Evolutionary conservation across 2,797 vertebrate species (phyloP).

Genomic region (Lemur catta): DNA sequence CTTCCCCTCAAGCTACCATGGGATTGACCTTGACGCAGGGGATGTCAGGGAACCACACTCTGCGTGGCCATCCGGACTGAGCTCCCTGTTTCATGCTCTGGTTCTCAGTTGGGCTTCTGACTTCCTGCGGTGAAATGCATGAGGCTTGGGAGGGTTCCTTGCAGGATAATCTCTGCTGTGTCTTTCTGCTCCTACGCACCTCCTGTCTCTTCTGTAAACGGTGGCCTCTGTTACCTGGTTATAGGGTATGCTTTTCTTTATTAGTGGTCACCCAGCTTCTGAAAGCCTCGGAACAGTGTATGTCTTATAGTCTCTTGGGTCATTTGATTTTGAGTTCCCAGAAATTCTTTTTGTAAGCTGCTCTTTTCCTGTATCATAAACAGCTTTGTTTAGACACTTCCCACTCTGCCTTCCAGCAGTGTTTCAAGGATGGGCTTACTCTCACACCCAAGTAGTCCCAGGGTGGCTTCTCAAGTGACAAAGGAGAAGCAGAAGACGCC

Average conservation of each 20-base stretch:
- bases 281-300: neutral
- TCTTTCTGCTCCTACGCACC: neutral
- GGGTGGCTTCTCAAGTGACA: neutral
- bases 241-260: neutral
- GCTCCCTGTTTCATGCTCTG: neutral
- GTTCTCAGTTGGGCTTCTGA: neutral
- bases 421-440: neutral
- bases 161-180: neutral
- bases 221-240: neutral
- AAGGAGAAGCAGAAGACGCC: neutral
- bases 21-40: fast-evolving
- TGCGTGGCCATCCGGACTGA: fast-evolving
- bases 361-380: neutral
- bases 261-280: neutral
- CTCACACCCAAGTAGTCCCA: neutral
- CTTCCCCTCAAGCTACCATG: neutral
- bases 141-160: neutral
- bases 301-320: neutral
- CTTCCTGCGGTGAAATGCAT: neutral
- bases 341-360: neutral
- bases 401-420: neutral
- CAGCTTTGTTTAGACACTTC: neutral
- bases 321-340: neutral
- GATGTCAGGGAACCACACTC: neutral
- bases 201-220: neutral